These are phyloP conservation scores for Onychomys arenicola DNA, from an alignment of 2,797 vertebrate species.

Conservation along the genomic window DNA sequence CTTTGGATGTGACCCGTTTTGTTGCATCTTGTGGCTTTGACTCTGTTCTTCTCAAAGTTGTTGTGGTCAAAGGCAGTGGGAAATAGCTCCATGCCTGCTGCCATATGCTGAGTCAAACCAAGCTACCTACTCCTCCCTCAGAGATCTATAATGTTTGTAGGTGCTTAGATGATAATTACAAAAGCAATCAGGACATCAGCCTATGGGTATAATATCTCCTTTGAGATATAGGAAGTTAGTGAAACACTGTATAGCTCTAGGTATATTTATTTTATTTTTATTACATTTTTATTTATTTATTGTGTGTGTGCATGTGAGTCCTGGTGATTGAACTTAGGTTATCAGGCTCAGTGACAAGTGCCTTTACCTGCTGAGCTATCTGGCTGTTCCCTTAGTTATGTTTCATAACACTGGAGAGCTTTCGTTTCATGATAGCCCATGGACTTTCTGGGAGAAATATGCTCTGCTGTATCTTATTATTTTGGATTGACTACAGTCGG, in stretches of 20 bases:
- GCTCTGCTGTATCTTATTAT: conserved; percentile 32
- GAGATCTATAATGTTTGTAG: conserved; percentile 72
- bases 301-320: background rate
- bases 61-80: conserved; percentile 48
- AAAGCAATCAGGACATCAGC: conserved; percentile 62
- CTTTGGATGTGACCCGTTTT: conserved; percentile 45
- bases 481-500: conserved; percentile 58
- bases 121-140: conserved; percentile 50
- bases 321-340: background rate
- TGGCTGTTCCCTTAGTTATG: background rate
- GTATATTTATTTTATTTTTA: conserved; percentile 50
- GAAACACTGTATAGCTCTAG: conserved; percentile 60
- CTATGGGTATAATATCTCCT: conserved; percentile 47
- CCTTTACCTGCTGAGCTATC: background rate
- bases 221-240: conserved; percentile 57
- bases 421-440: background rate
- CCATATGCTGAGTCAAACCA: conserved; percentile 65
- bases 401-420: conserved; percentile 52
- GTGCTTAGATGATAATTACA: conserved; percentile 70
- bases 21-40: background rate
- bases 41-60: conserved; percentile 50
- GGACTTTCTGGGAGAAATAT: conserved; percentile 59
- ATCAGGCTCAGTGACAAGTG: background rate
- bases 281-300: background rate
- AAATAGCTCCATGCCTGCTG: conserved; percentile 50